Base-by-base conservation (phyloP, 2,113 vertebrate genomes). In the Sylvilagus bachmani region DNA sequence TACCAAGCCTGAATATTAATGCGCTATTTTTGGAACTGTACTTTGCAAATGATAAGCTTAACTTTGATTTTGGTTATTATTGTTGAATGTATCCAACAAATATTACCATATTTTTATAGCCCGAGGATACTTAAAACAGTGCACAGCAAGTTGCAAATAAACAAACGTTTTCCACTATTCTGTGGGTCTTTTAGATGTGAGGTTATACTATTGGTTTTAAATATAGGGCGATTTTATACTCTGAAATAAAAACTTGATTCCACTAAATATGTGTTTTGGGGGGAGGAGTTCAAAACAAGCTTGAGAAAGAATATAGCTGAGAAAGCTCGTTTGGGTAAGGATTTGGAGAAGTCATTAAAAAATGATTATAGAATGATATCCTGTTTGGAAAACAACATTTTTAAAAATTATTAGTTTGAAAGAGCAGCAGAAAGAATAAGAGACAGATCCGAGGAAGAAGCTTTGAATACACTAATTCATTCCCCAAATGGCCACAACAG, bases 21-120 rank as follows among this genome's bases (percentile, higher is more conserved):
- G 22, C 77, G 69, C 38, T 94, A 81, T 90, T 96, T 92, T 82
- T 89, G 85, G 91, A 96, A 91, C 91, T 86, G 89, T 71, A 89
- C 25, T 86, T 89, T 89, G 55, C 86, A 89, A 81, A 86, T 70
- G 92, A 27, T 89, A 81, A 94, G 78, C 62, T 78, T 80, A 82
- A 66, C 81, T 80, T 92, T 89, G 49, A 90, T 83, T 90, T 94
- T 82, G 62, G 81, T 94, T 44, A 29, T 69, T 66, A 13, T 58
- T 78, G 55, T 71, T 81, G 33, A 94, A 73, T 78, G 14, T 88
- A 38, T 94, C 74, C 70, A 31, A 89, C 93, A 94, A 70, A 86
- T 86, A 78, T 27, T 85, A n/a, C 22, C 29, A 22, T 86, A 24
- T 96, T 93, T 83, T 29, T 58, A 33, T 79, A 66, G 71, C 69